Conservation (phyloP, 2,888 invertebrate species). For the Amitus sp. region DNA sequence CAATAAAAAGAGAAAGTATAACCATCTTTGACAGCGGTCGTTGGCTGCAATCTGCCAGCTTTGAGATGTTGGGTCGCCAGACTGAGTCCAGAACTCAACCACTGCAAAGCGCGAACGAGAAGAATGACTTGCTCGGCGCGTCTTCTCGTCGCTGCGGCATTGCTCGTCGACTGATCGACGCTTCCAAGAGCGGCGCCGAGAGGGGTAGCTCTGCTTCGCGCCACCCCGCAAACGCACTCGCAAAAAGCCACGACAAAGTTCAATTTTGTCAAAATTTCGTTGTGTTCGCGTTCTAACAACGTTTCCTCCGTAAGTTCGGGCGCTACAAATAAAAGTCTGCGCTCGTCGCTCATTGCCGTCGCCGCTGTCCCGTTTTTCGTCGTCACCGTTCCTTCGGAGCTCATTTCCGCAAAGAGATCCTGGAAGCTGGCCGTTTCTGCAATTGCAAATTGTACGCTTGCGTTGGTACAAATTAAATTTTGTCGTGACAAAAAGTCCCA, state of each 20-base stretch:
- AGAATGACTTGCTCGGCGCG: constrained; percentile 85
- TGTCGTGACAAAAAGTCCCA: too few relatives aligned
- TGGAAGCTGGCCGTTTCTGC: constrained; percentile 69
- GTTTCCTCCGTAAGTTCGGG: constrained; percentile 97
- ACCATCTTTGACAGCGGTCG: constrained; percentile 92
- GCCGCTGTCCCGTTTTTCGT: too few relatives aligned
- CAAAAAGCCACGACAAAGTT: constrained; percentile 96
- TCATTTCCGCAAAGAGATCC: constrained; percentile 65
- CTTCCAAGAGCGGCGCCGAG: constrained; percentile 71
- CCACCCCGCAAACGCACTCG: constrained; percentile 92
- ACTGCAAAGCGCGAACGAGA: constrained; percentile 89
- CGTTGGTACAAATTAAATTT: too few relatives aligned
- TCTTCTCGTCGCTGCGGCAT: constrained; percentile 66
- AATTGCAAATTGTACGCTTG: too few relatives aligned
- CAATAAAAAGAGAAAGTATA: too few relatives aligned
- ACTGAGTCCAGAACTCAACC: constrained; percentile 93
- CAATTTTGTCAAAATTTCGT: constrained; percentile 95
- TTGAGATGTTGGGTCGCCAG: constrained; percentile 89
- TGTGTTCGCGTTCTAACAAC: constrained; percentile 94
- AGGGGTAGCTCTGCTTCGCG: constrained; percentile 82
- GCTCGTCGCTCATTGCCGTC: too few relatives aligned
- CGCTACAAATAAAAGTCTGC: constrained; percentile 80
- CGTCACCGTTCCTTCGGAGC: constrained; percentile 44
- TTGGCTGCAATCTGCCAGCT: constrained; percentile 86
- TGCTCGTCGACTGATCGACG: constrained; percentile 56